Evolutionary conservation across 2,888 invertebrate genomes (phyloP).

Genomic region (Drosophila paracracens): DNA sequence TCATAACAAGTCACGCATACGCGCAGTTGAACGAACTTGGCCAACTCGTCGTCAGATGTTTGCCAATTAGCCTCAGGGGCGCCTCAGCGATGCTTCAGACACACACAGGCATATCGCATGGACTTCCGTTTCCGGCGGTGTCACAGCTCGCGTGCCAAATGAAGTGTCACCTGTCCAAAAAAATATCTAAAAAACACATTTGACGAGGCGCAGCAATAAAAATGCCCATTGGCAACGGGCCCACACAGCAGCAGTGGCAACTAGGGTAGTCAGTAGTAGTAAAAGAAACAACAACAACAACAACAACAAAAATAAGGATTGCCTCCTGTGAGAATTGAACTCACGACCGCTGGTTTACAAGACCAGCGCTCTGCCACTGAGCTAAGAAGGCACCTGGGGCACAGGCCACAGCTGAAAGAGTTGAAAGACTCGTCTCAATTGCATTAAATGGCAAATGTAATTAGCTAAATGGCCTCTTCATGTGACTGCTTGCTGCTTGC

Average conservation of each 20-base stretch:
- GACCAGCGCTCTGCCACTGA: constrained; percentile 63
- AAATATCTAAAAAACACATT: constrained; percentile 12
- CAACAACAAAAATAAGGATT: background rate
- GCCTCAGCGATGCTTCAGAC: constrained; percentile 1
- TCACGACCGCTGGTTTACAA: constrained; percentile 65
- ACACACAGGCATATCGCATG: constrained; percentile 18
- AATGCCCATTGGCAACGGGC: constrained; percentile 42
- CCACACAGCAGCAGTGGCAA: constrained; percentile 1
- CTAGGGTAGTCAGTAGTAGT: background rate
- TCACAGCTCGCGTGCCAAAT: constrained; percentile 76
- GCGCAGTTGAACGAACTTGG: constrained; percentile 64
- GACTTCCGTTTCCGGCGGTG: constrained; percentile 64
- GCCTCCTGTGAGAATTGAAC: constrained; percentile 64
- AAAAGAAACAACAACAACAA: background rate
- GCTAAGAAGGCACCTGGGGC: constrained; percentile 48
- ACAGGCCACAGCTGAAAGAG: background rate
- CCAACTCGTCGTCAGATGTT: constrained; percentile 31
- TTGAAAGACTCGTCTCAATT: constrained; percentile 53
- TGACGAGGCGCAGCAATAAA: constrained; percentile 30
- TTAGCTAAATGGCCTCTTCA: constrained; percentile 63
- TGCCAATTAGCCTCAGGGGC: constrained; percentile 64
- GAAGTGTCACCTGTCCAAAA: constrained; percentile 66
- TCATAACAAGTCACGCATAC: constrained; percentile 72
- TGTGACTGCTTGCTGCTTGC: constrained; percentile 7
- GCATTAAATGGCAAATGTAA: constrained; percentile 67